phyloP scores from a whole-genome alignment of 1,140 invertebrate species.

The Aphidius gifuensis region DNA sequence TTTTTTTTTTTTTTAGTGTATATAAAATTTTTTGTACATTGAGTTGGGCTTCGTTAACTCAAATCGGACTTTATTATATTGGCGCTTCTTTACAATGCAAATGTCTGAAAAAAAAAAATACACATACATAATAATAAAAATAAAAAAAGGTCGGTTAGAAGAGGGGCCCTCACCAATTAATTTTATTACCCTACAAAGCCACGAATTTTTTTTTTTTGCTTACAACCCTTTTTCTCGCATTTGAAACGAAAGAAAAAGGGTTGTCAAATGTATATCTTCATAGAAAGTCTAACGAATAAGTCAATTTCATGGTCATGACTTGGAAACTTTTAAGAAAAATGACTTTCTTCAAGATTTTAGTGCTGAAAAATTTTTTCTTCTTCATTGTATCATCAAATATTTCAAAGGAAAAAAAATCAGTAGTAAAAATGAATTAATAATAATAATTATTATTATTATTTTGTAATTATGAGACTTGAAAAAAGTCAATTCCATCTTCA shows the following conservation, averaged over 20 bases:
- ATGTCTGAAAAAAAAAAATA: slow-evolving; percentile 24
- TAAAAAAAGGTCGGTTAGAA: slow-evolving; percentile 30
- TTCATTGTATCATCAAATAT: too few species aligned
- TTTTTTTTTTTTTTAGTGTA: not conserved
- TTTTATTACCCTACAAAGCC: slow-evolving; percentile 39
- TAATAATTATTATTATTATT: not conserved
- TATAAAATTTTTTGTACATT: too few species aligned
- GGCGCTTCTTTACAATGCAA: slow-evolving; percentile 42
- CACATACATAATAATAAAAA: not conserved
- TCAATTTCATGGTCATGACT: slow-evolving; percentile 21
- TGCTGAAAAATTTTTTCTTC: too few species aligned
- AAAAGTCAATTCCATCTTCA: slow-evolving; percentile 19
- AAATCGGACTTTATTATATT: slow-evolving; percentile 31
- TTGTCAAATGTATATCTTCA: slow-evolving; percentile 25
- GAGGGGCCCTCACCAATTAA: slow-evolving; percentile 40
- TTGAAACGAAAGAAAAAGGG: slow-evolving; percentile 19
- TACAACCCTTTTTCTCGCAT: not conserved
- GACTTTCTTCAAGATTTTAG: not conserved
- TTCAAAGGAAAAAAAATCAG: not conserved
- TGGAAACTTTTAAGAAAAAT: not conserved
- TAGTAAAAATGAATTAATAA: not conserved
- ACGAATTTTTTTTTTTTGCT: slow-evolving; percentile 13
- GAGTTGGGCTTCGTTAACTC: slow-evolving; percentile 24
- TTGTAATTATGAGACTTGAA: slow-evolving; percentile 7
- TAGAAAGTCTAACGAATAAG: slow-evolving; percentile 18